These are phyloP conservation scores for Monopis laevigella DNA, from an alignment of 2,888 invertebrate genomes.

Conservation along the genomic window DNA sequence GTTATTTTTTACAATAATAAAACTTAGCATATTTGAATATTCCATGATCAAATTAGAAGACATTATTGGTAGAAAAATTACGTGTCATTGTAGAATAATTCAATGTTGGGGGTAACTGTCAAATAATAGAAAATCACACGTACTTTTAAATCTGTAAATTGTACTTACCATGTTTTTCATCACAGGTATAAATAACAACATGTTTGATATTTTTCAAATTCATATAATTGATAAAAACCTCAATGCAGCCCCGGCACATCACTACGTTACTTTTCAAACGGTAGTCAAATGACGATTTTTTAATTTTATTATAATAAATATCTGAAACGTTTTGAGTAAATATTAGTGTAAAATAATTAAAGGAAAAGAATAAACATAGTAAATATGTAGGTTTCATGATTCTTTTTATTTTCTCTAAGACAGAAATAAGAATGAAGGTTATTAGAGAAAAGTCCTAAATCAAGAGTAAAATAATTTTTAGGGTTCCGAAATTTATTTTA, in stretches of 20 bases:
- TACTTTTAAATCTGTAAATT: no score
- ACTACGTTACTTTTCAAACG: neutral
- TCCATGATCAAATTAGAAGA: neutral
- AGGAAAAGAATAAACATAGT: no score
- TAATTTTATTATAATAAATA: conserved; percentile 1
- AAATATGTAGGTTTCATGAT: no score
- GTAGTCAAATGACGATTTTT: neutral
- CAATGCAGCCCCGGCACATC: conserved; percentile 6
- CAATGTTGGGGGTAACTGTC: no score
- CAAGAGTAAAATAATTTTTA: no score
- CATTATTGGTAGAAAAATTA: neutral
- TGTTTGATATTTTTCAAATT: conserved; percentile 5
- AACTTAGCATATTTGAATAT: neutral
- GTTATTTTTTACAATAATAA: neutral
- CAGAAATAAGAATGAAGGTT: no score
- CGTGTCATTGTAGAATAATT: neutral
- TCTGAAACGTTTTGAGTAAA: neutral
- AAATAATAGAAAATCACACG: no score
- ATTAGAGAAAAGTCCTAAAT: no score
- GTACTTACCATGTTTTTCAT: neutral
- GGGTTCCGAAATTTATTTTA: no score
- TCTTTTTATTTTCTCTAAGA: no score
- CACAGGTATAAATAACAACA: conserved; percentile 7
- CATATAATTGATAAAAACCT: conserved; percentile 11
- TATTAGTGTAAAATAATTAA: neutral